phyloP scores from a whole-genome alignment of 2,888 invertebrate genomes.

The Agrochola lychnidis region DNA sequence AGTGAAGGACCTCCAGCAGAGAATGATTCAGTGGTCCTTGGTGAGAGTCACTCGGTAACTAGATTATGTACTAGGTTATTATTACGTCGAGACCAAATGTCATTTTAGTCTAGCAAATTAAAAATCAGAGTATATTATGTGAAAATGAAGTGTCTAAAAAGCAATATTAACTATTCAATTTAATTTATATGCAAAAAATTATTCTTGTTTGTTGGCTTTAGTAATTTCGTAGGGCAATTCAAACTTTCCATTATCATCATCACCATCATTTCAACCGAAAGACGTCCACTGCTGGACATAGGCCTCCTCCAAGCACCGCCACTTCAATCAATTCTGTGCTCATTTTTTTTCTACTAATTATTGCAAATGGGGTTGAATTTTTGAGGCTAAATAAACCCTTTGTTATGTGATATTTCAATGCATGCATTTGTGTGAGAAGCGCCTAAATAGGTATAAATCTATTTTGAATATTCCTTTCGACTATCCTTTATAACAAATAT shows the following conservation, averaged over 20 bases:
- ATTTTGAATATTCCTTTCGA: slow-evolving; percentile 23
- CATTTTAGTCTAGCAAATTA: too few species aligned
- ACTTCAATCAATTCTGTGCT: too few species aligned
- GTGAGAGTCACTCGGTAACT: too few species aligned
- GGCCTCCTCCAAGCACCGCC: too few species aligned
- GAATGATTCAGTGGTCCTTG: too few species aligned
- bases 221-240: slow-evolving; percentile 17
- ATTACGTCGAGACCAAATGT: too few species aligned
- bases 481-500: slow-evolving; percentile 28
- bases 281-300: too few species aligned
- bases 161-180: neutral
- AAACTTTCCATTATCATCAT: neutral
- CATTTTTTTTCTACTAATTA: neutral
- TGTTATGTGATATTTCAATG: slow-evolving; percentile 47
- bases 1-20: too few species aligned
- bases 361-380: slow-evolving; percentile 29
- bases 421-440: slow-evolving; percentile 52
- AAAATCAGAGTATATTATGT: neutral
- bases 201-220: slow-evolving; percentile 2
- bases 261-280: too few species aligned
- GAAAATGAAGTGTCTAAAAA: neutral
- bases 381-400: slow-evolving; percentile 39
- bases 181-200: neutral
- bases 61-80: too few species aligned
- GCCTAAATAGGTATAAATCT: slow-evolving; percentile 46